phyloP scores from a whole-genome alignment of 2,797 vertebrate genomes.

The Coluber constrictor region DNA sequence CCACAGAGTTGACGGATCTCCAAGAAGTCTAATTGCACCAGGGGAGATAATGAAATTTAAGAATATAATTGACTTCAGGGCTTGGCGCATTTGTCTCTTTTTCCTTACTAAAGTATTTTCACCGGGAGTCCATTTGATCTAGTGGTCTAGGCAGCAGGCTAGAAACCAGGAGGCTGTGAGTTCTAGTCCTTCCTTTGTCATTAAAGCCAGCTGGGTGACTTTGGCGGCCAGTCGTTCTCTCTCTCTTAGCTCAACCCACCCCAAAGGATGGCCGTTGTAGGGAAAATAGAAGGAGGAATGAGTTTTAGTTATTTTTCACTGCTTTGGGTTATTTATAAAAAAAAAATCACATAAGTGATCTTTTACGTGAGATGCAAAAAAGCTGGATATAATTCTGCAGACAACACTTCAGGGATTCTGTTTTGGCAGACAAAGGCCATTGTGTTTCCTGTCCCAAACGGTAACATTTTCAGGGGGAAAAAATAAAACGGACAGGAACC shows the following conservation, averaged over 20 bases:
- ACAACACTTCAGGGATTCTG: neutral
- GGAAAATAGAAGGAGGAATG: neutral
- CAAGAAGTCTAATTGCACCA: neutral
- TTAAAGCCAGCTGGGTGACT: neutral
- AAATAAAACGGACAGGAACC: neutral
- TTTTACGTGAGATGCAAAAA: neutral
- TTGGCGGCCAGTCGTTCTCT: neutral
- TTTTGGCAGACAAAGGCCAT: neutral
- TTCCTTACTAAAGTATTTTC: neutral
- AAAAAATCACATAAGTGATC: neutral
- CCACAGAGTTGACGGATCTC: neutral
- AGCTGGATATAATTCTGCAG: neutral
- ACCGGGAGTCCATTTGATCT: neutral
- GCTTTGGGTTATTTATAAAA: too few species aligned
- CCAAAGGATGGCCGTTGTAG: neutral
- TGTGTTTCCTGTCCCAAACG: neutral
- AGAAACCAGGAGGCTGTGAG: neutral
- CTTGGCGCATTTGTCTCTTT: neutral
- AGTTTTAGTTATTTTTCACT: neutral
- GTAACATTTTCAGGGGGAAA: neutral
- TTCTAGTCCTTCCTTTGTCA: neutral
- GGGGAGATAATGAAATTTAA: conserved; percentile 27
- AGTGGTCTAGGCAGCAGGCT: neutral
- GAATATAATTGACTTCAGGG: neutral
- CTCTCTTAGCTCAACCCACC: neutral